Conservation (phyloP, 2,113 vertebrate species). For the Mustelus asterias region DNA sequence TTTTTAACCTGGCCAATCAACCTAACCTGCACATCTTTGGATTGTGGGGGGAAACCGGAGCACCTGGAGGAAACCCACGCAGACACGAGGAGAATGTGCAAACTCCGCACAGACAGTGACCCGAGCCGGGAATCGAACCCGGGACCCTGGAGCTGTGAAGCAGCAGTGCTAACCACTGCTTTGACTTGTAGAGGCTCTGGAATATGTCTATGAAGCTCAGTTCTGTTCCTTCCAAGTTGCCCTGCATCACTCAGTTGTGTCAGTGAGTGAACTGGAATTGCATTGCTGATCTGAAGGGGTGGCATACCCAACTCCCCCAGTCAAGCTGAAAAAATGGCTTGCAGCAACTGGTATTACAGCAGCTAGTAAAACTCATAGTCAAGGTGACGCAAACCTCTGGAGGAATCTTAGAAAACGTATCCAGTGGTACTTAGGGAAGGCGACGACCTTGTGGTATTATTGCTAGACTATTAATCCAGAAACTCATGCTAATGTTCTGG, state of each 20-base stretch:
- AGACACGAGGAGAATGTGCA: too few species aligned
- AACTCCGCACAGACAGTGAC: too few species aligned
- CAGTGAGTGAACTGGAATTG: not conserved
- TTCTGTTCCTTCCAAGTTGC: not conserved
- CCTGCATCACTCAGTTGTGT: not conserved
- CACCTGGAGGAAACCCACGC: too few species aligned
- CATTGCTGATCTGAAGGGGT: not conserved
- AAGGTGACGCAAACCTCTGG: not conserved
- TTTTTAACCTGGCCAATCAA: too few species aligned
- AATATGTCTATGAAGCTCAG: not conserved
- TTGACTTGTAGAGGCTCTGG: not conserved
- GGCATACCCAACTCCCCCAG: not conserved
- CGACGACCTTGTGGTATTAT: too few species aligned
- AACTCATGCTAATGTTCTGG: too few species aligned
- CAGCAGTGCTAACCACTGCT: too few species aligned
- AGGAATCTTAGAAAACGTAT: not conserved
- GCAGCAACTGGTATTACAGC: not conserved
- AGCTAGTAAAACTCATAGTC: not conserved
- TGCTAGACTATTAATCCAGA: too few species aligned
- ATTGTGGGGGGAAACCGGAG: too few species aligned
- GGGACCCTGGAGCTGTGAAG: too few species aligned
- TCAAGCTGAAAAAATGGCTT: not conserved
- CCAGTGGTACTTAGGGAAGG: not conserved
- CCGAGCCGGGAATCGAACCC: too few species aligned
- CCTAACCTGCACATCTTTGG: too few species aligned